Percentiles rank a stretch among this genome's conserved stretches.
These are phyloP conservation scores for Propithecus perrieri DNA, from an alignment of 2,797 vertebrate genomes.

Conservation along the genomic window DNA sequence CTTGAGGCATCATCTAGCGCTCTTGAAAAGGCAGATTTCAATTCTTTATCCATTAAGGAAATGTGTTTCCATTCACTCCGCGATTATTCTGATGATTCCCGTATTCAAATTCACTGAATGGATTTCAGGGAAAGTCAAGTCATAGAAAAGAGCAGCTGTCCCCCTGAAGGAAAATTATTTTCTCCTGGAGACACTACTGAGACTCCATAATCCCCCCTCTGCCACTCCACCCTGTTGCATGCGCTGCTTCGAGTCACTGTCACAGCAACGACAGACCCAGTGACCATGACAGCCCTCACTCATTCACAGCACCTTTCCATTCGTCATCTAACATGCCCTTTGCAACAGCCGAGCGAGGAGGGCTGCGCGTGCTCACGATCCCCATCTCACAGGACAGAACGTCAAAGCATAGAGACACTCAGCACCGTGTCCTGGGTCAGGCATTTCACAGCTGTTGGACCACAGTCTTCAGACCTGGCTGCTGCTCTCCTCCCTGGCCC, in stretches of 20 bases:
- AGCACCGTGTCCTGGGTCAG: background rate
- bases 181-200: background rate
- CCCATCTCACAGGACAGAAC: background rate
- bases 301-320: background rate
- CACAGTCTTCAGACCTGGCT: rapidly evolving
- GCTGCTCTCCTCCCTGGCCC: background rate
- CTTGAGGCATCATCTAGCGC: background rate
- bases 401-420: background rate
- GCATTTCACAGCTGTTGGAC: background rate
- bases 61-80: background rate
- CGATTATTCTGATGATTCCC: background rate
- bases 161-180: background rate
- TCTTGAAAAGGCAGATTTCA: background rate
- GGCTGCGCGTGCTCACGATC: too few species aligned
- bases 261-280: background rate
- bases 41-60: background rate
- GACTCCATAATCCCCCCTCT: background rate
- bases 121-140: background rate
- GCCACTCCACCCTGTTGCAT: rapidly evolving
- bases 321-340: background rate
- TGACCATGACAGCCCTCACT: too few species aligned
- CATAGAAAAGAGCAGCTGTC: conserved; percentile 10
- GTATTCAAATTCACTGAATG: background rate
- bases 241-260: background rate
- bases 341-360: background rate